Conservation (phyloP, 2,113 vertebrate species). For the Pachycephala philippinensis region DNA sequence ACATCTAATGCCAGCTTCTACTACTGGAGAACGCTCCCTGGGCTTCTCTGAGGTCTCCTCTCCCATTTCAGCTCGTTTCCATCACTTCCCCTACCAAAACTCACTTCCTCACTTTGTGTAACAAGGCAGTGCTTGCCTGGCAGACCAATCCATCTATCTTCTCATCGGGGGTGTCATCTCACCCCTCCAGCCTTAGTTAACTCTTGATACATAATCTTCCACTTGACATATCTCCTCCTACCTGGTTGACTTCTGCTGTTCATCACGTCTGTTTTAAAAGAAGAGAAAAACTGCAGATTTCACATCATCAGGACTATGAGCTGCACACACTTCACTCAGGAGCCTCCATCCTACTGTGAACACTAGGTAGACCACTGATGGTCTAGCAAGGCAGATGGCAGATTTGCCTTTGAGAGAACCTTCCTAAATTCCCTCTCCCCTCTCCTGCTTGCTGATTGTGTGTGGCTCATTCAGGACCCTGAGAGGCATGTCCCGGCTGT, state of each 20-base stretch:
- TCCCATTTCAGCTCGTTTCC: neutral
- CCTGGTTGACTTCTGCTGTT: neutral
- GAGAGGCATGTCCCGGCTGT: neutral
- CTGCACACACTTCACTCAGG: neutral
- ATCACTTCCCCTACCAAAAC: neutral
- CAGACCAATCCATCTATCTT: neutral
- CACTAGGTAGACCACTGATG: accelerated
- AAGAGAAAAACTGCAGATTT: neutral
- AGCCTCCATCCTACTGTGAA: neutral
- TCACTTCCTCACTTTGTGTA: neutral
- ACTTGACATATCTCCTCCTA: neutral
- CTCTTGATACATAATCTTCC: neutral
- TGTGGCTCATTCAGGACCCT: neutral
- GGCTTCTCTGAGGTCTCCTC: neutral
- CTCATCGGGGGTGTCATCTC: neutral
- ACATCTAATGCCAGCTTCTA: neutral
- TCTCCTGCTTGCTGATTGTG: neutral
- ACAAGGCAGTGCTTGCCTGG: neutral
- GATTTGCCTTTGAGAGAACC: neutral
- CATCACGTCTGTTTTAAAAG: neutral
- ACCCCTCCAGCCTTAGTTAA: neutral
- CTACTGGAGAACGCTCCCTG: neutral
- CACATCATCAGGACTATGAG: neutral
- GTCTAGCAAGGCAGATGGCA: neutral
- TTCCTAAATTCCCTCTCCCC: neutral